Evolutionary conservation across 2,888 invertebrate genomes (phyloP), one percentile per base, ranked within the genome.

Genomic region (Tipula confusa): DNA sequence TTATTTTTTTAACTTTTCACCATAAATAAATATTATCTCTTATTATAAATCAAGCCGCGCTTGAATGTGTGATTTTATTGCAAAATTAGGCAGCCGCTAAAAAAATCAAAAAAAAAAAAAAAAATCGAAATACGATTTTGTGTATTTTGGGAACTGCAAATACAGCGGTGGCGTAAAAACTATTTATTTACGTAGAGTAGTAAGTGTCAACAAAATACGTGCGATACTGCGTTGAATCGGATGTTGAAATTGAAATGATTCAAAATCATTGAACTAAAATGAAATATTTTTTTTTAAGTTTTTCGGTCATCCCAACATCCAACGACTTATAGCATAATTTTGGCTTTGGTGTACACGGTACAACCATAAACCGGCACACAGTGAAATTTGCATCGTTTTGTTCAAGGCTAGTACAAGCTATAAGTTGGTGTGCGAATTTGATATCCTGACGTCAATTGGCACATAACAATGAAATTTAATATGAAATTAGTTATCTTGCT

Each of bases 21-120:
- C 64, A 64, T 64, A 64, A 64, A 9, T 64, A 64, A 64, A 64
- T 64, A 64, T 64, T 64, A 64, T 64, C 64, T 64, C 64, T 64
- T 64, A 36, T 43, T 43, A 64, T 11, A 64, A 64, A 24, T 64
- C 18, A 24, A 33, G 31, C 31, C 4, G 31, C 31, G 3, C 7
- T 31, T 7, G 43, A 24, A 64, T 64, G 64, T 64, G 64, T 64
- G 64, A 64, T 64, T 64, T 64, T 64, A 64, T 64, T 64, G 64
- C 64, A 64, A 64, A 64, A 64, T 64, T 64, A 24, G 64, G 24
- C 24, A 64, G 64, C 64, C 64, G 24, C 11, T 64, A 64, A 6
- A 18, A 64, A 64, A 24, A n/a, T n/a, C n/a, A n/a, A n/a, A n/a
- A n/a, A n/a, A n/a, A n/a, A n/a, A n/a, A n/a, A n/a, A n/a, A n/a